These are phyloP conservation scores for Diorhabda elongata DNA, from an alignment of 1,140 invertebrate genomes.

Conservation along the genomic window DNA sequence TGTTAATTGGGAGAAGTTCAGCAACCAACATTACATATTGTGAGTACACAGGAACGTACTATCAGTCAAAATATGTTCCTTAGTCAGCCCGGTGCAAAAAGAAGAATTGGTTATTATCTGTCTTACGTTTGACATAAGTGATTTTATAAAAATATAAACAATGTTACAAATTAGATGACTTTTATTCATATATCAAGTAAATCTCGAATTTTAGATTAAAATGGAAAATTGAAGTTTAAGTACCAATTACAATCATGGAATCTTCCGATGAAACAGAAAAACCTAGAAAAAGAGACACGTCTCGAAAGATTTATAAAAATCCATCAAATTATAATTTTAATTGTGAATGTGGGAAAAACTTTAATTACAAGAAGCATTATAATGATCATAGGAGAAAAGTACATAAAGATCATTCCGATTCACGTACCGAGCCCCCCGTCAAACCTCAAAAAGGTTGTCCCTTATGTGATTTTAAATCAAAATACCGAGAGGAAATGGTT, in stretches of 20 bases:
- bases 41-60: too few relatives aligned
- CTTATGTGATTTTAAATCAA: conserved; percentile 9
- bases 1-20: too few relatives aligned
- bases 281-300: background rate
- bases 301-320: background rate
- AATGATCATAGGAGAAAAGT: conserved; percentile 7
- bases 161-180: too few relatives aligned
- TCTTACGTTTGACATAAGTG: too few relatives aligned
- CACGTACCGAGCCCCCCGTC: background rate
- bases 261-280: background rate
- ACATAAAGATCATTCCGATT: background rate
- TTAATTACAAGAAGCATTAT: conserved; percentile 7
- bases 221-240: too few relatives aligned
- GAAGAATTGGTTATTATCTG: too few relatives aligned
- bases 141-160: too few relatives aligned
- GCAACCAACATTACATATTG: too few relatives aligned
- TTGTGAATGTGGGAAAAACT: conserved; percentile 8
- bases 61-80: too few relatives aligned
- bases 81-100: too few relatives aligned
- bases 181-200: too few relatives aligned
- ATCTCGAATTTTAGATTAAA: too few relatives aligned
- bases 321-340: conserved; percentile 3
- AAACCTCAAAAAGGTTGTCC: conserved; percentile 15
- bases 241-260: background rate
- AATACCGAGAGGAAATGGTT: conserved; percentile 5